Evolutionary conservation across 1,140 invertebrate species (phyloP), one percentile per base, ranked within the genome.

Genomic region (Drosophila bipectinata): DNA sequence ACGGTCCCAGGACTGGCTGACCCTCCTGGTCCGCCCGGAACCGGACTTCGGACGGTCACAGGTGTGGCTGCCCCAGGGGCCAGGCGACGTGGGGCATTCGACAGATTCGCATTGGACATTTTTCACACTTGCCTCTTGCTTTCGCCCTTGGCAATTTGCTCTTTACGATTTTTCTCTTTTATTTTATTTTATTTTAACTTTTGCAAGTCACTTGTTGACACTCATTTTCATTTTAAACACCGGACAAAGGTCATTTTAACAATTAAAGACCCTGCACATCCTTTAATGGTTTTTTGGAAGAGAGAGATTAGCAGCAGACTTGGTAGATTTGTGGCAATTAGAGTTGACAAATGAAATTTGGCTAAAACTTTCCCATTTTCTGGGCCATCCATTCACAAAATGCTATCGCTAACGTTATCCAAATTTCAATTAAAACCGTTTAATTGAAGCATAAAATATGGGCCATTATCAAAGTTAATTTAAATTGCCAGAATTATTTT

Each of bases 41-140:
- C 57, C 47, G 54, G 26, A 41, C 32, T 39, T 39, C 45, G 34
- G 37, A 32, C 49, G 26, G 51, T 47, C 37, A 88, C 73, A 49
- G 83, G 90, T 69, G 90, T 88, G 24, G 90, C 90, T 5, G 75
- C 39, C 12, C 90, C 90, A 6, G 90, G 85, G 24, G 78, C 85
- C 72, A 82, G 2, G 21, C 84, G 90, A n/a, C 85, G 89, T 57
- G 77, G 75, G 37, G 60, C 66, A 49, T 80, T 89, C 55, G 77
- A 72, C 21, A 62, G 61, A 73, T 88, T 83, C n/a, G 61, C 54
- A 71, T 88, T 83, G 8, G 83, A 88, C 83, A 88, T 89, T 63
- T 77, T 88, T 64, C 58, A 39, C 57, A 56, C 48, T 41, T 58
- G 28, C 8, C 26, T 48, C 58, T 59, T 48, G 9, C 15, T n/a